Evolutionary conservation across 2,888 invertebrate genomes (phyloP), one percentile per base, ranked within the genome.

Genomic region (Cantharis lateralis): DNA sequence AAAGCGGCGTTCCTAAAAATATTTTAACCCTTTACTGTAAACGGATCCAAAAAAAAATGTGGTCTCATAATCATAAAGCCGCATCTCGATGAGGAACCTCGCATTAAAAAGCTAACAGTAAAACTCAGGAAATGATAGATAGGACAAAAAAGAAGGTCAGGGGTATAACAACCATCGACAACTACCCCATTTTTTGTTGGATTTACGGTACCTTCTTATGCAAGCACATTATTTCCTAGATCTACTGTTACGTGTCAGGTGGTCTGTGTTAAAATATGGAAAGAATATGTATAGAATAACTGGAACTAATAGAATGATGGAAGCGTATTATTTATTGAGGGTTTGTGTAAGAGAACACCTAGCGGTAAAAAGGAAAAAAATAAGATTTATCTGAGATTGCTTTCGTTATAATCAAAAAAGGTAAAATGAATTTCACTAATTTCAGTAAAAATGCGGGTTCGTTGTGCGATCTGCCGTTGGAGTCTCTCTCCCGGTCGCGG

Each of bases 211-310:
- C 70, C 64, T 74, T 26, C 62, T 70, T 71, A 48, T 68, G 62
- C 61, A 72, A 18, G 28, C 28, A 70, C 61, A 26, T 71, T 69
- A 70, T 15, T 66, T 76, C 62, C 70, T 66, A 20, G 18, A 71
- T 79, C 70, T 80, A 79, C 79, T 68, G 79, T 80, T 80, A 80
- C 64, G 64, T 77, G 82, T 80, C 82, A 82, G 82, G 81, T 82
- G 82, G 82, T 72, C 72, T 75, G 76, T 79, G 80, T 75, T 72
- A 72, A 78, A 78, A 72, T 76, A 72, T 74, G 75, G 62, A 71
- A n/a, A 73, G 75, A 69, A 73, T 75, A 78, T 71, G 72, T 62
- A 62, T 62, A 69, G 64, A 77, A 80, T 78, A 78, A 77, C 79
- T 79, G 80, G 79, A 81, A 80, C 81, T 81, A 81, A 81, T 80